Evolutionary conservation across 2,888 invertebrate species (phyloP), one percentile per base, ranked within the genome.

Genomic region (Xestoiulus laeticollis): DNA sequence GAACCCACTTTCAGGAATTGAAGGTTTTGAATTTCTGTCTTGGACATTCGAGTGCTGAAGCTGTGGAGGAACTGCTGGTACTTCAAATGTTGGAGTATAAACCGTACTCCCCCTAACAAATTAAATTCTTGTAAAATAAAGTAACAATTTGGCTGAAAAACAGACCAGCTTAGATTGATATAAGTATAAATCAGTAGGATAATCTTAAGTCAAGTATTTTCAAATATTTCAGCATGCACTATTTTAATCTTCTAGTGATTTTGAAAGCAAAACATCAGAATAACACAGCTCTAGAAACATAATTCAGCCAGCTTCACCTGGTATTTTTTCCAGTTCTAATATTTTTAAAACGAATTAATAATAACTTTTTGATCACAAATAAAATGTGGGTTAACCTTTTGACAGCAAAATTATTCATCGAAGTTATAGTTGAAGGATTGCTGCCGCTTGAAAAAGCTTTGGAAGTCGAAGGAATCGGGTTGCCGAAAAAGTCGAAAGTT

Each of bases 41-140:
- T 22, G 59, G n/a, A 8, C 6, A 59, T 16, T 22, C n/a, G n/a
- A 59, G 22, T 1, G n/a, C n/a, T n/a, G 59, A n/a, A 2, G 6
- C 0, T 22, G n/a, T n/a, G 59, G 22, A 59, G 6, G 22, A 19
- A n/a, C n/a, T 59, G n/a, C 59, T 6, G 59, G 6, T 8, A 19
- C 59, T 59, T 59, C 6, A 59, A 19, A 59, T 59, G 59, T n/a
- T 8, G 59, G 59, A 59, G n/a, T 59, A 3, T 5, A 59, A 59
- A 59, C 59, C 6, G n/a, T 59, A 19, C 30, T 83, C 83, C 16
- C 83, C 83, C 83, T 83, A 59, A 59, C 59, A 22, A n/a, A n/a
- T 59, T n/a, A n/a, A 38, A 83, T 83, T n/a, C 32, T 12, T 6
- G 6, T n/a, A n/a, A 59, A 22, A n/a, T 59, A 22, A 59, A 22